These are phyloP conservation scores for Congeria kusceri DNA, from an alignment of 2,888 invertebrate genomes.

Conservation along the genomic window DNA sequence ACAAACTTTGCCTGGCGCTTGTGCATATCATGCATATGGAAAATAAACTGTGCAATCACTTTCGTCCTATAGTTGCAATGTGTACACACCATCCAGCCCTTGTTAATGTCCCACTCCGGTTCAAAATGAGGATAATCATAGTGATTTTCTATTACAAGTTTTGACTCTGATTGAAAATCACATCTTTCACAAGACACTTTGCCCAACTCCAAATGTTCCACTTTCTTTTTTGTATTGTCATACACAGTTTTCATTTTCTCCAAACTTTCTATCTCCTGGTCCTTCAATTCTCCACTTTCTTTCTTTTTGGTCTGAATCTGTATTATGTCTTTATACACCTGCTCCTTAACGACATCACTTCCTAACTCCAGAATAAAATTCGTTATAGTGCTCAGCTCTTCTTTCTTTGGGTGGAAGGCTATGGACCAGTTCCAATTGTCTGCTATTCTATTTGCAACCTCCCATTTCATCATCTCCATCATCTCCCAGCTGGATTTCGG, in stretches of 20 bases:
- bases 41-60: conserved; percentile 88
- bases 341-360: conserved; percentile 95
- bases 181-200: conserved; percentile 72
- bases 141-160: conserved; percentile 89
- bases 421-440: conserved; percentile 74
- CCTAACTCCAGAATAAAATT: conserved; percentile 97
- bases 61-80: conserved; percentile 93
- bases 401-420: conserved; percentile 66
- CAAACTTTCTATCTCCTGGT: conserved; percentile 87
- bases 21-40: conserved; percentile 96
- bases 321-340: conserved; percentile 96
- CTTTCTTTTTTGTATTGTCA: conserved; percentile 75
- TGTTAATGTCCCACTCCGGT: conserved; percentile 56
- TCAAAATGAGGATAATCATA: conserved; percentile 86
- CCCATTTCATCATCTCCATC: conserved; percentile 76
- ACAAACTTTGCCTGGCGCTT: conserved; percentile 93
- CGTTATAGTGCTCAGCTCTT: conserved; percentile 86
- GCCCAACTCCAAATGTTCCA: conserved; percentile 73
- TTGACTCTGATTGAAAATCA: conserved; percentile 76
- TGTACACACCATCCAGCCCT: conserved; percentile 89
- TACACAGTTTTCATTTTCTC: conserved; percentile 89
- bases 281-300: conserved; percentile 86
- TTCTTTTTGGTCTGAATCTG: conserved; percentile 94
- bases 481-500: conserved; percentile 76
- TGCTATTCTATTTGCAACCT: conserved; percentile 72